Evolutionary conservation across 2,113 vertebrate genomes (phyloP).

Genomic region (Oncorhynchus kisutch): DNA sequence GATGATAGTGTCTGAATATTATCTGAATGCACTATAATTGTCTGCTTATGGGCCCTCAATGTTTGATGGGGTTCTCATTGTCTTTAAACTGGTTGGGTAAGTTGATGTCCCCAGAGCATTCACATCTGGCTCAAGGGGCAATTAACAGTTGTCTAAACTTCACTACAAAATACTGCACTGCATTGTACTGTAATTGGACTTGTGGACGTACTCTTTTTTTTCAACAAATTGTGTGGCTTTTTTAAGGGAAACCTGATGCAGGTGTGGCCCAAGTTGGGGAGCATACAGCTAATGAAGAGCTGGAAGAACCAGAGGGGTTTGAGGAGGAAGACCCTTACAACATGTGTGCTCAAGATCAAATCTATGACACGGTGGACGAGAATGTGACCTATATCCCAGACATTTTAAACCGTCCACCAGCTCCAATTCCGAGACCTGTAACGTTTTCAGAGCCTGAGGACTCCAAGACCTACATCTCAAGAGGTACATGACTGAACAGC

Average conservation of each 20-base stretch:
- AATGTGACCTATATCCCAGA: constrained; percentile 51
- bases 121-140: too few relatives aligned
- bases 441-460: constrained; percentile 56
- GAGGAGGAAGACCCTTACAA: constrained; percentile 67
- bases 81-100: too few relatives aligned
- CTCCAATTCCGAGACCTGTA: constrained; percentile 85
- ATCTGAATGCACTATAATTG: too few relatives aligned
- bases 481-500: constrained; percentile 64
- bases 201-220: too few relatives aligned
- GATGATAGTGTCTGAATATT: too few relatives aligned
- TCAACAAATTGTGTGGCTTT: not conserved
- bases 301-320: constrained; percentile 18
- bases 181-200: too few relatives aligned
- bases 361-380: constrained; percentile 80
- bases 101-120: too few relatives aligned
- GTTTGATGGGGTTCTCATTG: too few relatives aligned
- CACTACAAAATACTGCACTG: too few relatives aligned
- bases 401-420: constrained; percentile 84
- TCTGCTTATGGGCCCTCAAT: too few relatives aligned
- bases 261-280: not conserved
- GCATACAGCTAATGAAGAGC: not conserved
- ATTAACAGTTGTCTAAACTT: too few relatives aligned
- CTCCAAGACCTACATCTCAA: constrained; percentile 83
- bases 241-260: constrained; percentile 28
- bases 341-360: constrained; percentile 60